Evolutionary conservation across 92 coral and sea anemone species (phyloP), one percentile per base, ranked within the genome.

Genomic region (Phymanthus crucifer): DNA sequence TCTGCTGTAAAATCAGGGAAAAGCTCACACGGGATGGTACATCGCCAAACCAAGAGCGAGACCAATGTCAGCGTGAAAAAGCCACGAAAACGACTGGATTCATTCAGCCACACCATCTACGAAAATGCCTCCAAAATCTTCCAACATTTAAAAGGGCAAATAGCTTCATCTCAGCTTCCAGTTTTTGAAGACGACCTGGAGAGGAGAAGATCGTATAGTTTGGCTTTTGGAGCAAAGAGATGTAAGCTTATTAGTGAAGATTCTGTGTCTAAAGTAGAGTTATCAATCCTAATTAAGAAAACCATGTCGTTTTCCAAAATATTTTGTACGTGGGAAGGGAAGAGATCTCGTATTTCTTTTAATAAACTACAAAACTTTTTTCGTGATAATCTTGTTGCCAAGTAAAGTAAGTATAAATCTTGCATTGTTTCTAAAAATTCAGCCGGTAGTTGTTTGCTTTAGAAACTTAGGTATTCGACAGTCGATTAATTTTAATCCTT

Each of bases 181-280:
- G 84, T 89, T 16, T 95, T 95, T 85, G 90, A 88, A 4, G 98
- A 95, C 26, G 98, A 95, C 64, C 71, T 94, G 35, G 97, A 93
- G 45, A 83, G 97, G 75, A 76, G 98, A 80, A 82, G 98, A 48
- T 95, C 98, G 18, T 95, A 95, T 75, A 95, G 98, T 84, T 78
- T 95, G 85, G 98, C 97, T 18, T 95, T 95, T 70, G 98, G 98
- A 34, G 94, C 98, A 11, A 95, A 95, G 85, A 81, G 97, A 89
- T 95, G 98, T 95, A 78, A 95, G 98, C n/a, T n/a, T n/a, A n/a
- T n/a, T n/a, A n/a, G 35, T 45, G 14, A 32, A 24, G 48, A 72
- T 29, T 57, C 4, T 43, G 23, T 61, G 68, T n/a, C n/a, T n/a
- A n/a, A n/a, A n/a, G n/a, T n/a, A n/a, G n/a, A n/a, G n/a, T n/a